These are phyloP conservation scores for Cassiopea xamachana DNA, from an alignment of 30 jellyfish, hydroid and myxozoan species.

Conservation along the genomic window DNA sequence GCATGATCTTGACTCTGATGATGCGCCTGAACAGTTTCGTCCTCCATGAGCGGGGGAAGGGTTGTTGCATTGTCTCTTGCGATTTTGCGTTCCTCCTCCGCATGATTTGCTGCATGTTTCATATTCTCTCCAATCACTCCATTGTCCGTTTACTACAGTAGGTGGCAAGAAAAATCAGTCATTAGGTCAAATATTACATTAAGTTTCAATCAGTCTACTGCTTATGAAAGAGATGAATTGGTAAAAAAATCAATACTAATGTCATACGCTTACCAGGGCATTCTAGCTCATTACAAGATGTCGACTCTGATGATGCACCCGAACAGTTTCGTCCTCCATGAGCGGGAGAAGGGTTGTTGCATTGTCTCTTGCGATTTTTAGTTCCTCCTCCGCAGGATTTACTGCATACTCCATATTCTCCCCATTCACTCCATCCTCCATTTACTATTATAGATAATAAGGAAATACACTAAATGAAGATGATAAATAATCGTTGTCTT, in stretches of 20 bases:
- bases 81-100: slow-evolving; percentile 52
- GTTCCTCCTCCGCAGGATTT: slow-evolving; percentile 56
- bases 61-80: slow-evolving; percentile 40
- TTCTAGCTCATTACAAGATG: neutral
- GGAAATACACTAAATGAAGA: neutral
- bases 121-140: slow-evolving; percentile 34
- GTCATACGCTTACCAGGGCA: slow-evolving; percentile 13
- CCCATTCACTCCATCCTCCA: slow-evolving; percentile 52
- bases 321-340: slow-evolving; percentile 36
- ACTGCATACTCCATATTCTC: slow-evolving; percentile 23
- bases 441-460: slow-evolving; percentile 1
- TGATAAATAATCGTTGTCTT: no score
- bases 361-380: slow-evolving; percentile 24
- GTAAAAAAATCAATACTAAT: no score
- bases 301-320: no score
- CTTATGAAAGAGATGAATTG: no score
- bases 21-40: slow-evolving; percentile 47
- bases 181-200: no score
- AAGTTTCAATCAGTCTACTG: no score
- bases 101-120: slow-evolving; percentile 46
- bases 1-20: slow-evolving; percentile 15
- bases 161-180: no score
- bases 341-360: slow-evolving; percentile 61
- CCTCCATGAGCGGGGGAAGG: slow-evolving; percentile 65
- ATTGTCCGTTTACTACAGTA: slow-evolving; percentile 51